Evolutionary conservation across 2,797 vertebrate species (phyloP).

Genomic region (Lacerta bilineata): DNA sequence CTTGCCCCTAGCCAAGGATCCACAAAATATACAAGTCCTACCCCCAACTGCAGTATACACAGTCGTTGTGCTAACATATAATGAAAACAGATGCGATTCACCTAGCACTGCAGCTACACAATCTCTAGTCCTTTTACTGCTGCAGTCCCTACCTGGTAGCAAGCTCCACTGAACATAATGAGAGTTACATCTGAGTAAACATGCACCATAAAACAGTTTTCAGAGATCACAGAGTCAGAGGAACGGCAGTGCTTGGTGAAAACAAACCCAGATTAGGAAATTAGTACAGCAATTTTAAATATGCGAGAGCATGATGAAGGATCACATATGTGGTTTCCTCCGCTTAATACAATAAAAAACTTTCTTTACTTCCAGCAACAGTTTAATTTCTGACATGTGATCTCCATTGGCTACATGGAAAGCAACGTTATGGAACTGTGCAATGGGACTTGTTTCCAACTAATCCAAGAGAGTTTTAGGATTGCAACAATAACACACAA

Average conservation of each 20-base stretch:
- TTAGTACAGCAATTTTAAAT: slow-evolving; percentile 3
- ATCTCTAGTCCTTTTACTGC: background rate
- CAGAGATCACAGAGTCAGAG: background rate
- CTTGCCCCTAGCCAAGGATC: background rate
- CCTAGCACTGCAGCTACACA: background rate
- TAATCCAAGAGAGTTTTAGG: background rate
- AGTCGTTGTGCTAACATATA: background rate
- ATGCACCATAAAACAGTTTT: background rate
- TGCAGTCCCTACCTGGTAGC: background rate
- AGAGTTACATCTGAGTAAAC: background rate
- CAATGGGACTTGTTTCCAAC: background rate
- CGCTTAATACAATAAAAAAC: background rate
- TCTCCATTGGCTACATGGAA: slow-evolving; percentile 2
- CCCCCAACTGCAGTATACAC: background rate
- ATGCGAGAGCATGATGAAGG: background rate
- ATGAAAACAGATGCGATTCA: background rate
- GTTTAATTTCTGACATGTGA: slow-evolving; percentile 16
- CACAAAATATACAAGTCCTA: background rate
- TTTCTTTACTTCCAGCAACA: slow-evolving; percentile 8
- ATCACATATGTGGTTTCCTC: background rate
- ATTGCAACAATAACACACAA: background rate
- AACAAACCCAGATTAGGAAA: background rate
- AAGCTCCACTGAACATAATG: background rate
- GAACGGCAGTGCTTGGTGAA: background rate
- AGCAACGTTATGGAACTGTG: background rate